Evolutionary conservation across 2,888 invertebrate species (phyloP).

Genomic region (Cephus rjabovi): DNA sequence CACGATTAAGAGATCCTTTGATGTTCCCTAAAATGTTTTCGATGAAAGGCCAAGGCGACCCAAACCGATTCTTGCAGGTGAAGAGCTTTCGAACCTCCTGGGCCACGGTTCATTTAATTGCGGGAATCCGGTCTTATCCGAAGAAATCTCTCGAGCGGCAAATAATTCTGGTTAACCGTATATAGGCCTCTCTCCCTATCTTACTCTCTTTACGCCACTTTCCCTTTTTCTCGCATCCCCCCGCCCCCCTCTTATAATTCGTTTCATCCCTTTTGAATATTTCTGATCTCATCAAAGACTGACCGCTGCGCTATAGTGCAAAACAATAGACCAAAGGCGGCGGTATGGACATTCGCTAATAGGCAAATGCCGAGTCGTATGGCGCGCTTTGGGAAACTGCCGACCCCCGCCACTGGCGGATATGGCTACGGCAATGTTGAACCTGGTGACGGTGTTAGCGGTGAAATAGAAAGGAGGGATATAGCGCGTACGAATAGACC

Average conservation of each 20-base stretch:
- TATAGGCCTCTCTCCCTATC: neutral
- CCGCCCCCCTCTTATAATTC: neutral
- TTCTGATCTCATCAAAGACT: neutral
- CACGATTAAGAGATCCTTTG: slow-evolving; percentile 60
- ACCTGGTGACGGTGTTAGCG: slow-evolving; percentile 20
- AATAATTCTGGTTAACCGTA: slow-evolving; percentile 18
- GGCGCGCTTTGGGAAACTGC: neutral
- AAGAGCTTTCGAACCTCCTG: slow-evolving; percentile 42
- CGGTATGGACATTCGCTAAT: neutral
- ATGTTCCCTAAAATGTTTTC: slow-evolving; percentile 59
- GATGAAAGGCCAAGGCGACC: slow-evolving; percentile 59
- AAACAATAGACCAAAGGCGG: neutral
- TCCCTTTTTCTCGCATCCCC: neutral
- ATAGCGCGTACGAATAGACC: neutral
- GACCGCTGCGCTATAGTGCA: neutral
- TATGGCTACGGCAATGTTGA: neutral
- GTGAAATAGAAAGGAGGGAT: slow-evolving; percentile 17
- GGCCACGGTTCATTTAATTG: slow-evolving; percentile 61
- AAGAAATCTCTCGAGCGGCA: slow-evolving; percentile 34
- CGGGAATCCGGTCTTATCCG: slow-evolving; percentile 51
- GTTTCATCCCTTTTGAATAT: neutral
- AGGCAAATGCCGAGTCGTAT: neutral
- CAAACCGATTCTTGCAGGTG: slow-evolving; percentile 59
- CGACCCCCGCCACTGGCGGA: neutral
- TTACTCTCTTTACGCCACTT: neutral